Evolutionary conservation across 2,888 invertebrate genomes (phyloP).

Genomic region (Onthophagus sagittarius): DNA sequence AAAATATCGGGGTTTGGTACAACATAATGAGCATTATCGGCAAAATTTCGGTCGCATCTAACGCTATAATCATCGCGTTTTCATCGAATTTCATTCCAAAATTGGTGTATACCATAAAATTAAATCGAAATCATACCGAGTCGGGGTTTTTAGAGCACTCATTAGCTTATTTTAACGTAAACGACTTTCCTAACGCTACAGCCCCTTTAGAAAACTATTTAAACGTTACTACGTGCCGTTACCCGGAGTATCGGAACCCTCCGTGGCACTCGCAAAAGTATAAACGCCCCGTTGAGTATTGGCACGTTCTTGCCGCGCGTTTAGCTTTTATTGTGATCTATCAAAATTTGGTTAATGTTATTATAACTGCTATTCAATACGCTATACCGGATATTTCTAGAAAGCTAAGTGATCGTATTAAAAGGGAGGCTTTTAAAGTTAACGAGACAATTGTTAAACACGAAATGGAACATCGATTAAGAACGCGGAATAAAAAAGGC

Average conservation of each 20-base stretch:
- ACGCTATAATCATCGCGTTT: conserved; percentile 75
- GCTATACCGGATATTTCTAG: conserved; percentile 73
- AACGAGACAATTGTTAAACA: conserved; percentile 71
- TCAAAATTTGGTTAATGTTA: conserved; percentile 72
- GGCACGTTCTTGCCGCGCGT: conserved; percentile 70
- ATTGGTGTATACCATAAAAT: conserved; percentile 61
- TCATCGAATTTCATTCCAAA: conserved; percentile 81
- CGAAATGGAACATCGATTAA: conserved; percentile 53
- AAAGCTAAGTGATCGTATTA: conserved; percentile 65
- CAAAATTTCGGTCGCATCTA: conserved; percentile 71
- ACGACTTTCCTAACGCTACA: conserved; percentile 53
- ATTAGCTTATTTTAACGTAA: conserved; percentile 62
- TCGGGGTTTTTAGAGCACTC: conserved; percentile 66
- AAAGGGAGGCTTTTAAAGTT: conserved; percentile 67
- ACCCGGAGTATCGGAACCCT: conserved; percentile 66
- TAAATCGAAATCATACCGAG: conserved; percentile 52
- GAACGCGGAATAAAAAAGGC: conserved; percentile 38
- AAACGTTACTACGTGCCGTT: conserved; percentile 54
- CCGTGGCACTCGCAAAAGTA: conserved; percentile 52
- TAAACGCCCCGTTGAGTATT: conserved; percentile 64
- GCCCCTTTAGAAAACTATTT: conserved; percentile 37
- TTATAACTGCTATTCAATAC: conserved; percentile 71
- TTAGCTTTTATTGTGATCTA: conserved; percentile 73
- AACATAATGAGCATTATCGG: conserved; percentile 71
- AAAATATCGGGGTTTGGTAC: conserved; percentile 78